Evolutionary conservation across 64 coral and sea anemone species (phyloP), one percentile per base, ranked within the genome.

Genomic region (Astreopora myriophthalma): DNA sequence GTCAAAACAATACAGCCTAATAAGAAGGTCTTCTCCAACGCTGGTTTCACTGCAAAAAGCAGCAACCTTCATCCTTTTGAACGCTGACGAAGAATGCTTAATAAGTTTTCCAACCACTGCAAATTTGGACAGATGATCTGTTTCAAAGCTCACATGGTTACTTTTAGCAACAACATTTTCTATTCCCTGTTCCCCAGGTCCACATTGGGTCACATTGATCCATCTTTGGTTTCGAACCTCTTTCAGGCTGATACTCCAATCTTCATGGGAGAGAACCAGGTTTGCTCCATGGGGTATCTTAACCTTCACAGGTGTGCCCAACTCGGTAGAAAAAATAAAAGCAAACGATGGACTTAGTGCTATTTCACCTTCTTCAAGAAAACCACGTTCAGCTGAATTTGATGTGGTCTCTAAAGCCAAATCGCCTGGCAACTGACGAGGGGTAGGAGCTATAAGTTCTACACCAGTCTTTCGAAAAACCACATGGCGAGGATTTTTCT

Each of bases 61-160:
- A 31, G 60, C 75, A 32, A 89, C 26, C 87, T 89, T 75, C 74
- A 89, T 89, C 22, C 87, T 67, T 34, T 89, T 89, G 14, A 78
- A 32, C 3, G 60, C 87, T 6, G 51, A 51, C 42, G 32, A 6
- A 11, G 39, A 66, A 29, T 26, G 51, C 8, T 68, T 23, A 19
- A 13, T 26, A 20, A 79, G 48, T 46, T 52, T 89, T 3, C 86
- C 87, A 69, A 79, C 74, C 24, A 89, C 60, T 69, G 22, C 73
- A 51, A 78, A 89, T 11, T 74, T 89, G 17, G 76, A 76, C 1
- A 89, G 36, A 39, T 35, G 71, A 28, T 88, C 71, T 0, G 70
- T 39, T 1, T 75, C 14, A 20, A 88, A 88, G 28, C 86, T 88
- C 16, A 64, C 71, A 40, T 88, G 70, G 24, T 88, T 88, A 32